These are phyloP conservation scores for Erebia palarica DNA, from an alignment of 2,888 invertebrate genomes.

Conservation along the genomic window DNA sequence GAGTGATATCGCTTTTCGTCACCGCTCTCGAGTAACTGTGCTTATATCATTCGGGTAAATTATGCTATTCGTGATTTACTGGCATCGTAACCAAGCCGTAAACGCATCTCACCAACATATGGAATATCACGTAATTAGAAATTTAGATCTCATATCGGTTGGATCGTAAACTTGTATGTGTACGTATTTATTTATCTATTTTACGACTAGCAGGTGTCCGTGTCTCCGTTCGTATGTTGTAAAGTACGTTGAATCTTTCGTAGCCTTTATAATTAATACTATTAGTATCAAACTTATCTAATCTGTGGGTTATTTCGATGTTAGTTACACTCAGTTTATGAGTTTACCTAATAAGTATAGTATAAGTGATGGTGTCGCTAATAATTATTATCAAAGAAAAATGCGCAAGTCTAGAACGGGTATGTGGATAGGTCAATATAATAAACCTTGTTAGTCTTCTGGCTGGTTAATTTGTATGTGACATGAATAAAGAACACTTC, in stretches of 20 bases:
- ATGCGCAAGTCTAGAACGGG: neutral
- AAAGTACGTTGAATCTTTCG: neutral
- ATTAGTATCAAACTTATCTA: neutral
- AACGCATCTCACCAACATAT: constrained; percentile 12
- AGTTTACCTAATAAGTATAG: neutral
- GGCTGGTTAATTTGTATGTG: too few species aligned
- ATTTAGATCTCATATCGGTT: constrained; percentile 11
- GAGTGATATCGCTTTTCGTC: constrained; percentile 39
- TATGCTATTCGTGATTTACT: constrained; percentile 23
- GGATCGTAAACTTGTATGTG: constrained; percentile 10
- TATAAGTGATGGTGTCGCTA: neutral
- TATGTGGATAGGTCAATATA: neutral
- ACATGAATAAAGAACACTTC: too few species aligned
- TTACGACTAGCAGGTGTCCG: constrained; percentile 16
- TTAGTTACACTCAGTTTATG: neutral
- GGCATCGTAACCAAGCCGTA: constrained; percentile 10
- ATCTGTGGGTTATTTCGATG: neutral
- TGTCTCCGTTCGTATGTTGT: neutral
- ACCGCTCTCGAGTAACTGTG: constrained; percentile 12
- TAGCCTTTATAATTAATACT: neutral
- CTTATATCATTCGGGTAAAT: constrained; percentile 14
- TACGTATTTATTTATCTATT: constrained; percentile 13
- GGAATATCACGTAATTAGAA: constrained; percentile 24
- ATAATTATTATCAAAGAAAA: neutral
- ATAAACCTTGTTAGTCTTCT: too few species aligned